Base-by-base conservation (phyloP, 2,113 vertebrate species). In the Poeciliopsis retropinna region DNA sequence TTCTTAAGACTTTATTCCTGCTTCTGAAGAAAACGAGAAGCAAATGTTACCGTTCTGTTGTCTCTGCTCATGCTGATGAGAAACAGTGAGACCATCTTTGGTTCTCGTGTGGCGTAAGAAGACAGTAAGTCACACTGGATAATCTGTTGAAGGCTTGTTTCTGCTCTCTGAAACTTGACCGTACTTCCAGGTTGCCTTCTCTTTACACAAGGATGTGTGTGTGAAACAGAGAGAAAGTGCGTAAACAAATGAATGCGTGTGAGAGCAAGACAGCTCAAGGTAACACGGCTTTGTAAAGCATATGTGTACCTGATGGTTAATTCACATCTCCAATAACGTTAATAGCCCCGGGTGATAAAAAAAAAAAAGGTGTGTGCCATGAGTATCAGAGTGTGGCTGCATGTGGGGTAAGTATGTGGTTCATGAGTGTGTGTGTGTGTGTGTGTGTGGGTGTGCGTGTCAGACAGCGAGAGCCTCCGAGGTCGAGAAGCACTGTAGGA, bases 401-500 rank as follows among this genome's bases (percentile, higher is more conserved):
- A 72, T 75, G 76, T 73, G 86, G 72, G 84, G 73, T 79, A 85
- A 79, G 81, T 85, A 79, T 71, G 79, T 57, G 64, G 28, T 77
- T 70, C 39, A 19, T 85, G 79, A 71, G n/a, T 27, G 71, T 77
- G 78, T 47, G 73, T 84, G 80, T 67, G 74, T 77, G 76, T 71
- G 72, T 70, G 83, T 60, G 73, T 30, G 29, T n/a, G 71, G 71
- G 78, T 32, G 74, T 82, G 80, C 60, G 44, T 19, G 44, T 19
- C 15, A 47, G 44, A 47, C 15, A 19, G 44, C 14, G 17, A 47
- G 71, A 73, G 81, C 73, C 72, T 88, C 76, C 80, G 70, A 88
- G 89, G 90, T 87, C 64, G 81, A 89, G 91, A 85, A 91, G 93
- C 91, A 94, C 92, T 94, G 92, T 89, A 92, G 92, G 91, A 94